Evolutionary conservation across 37 sponge, comb jelly and placozoan genomes (phyloP), one percentile per base, ranked within the genome.

Genomic region (Ephydatia muelleri): DNA sequence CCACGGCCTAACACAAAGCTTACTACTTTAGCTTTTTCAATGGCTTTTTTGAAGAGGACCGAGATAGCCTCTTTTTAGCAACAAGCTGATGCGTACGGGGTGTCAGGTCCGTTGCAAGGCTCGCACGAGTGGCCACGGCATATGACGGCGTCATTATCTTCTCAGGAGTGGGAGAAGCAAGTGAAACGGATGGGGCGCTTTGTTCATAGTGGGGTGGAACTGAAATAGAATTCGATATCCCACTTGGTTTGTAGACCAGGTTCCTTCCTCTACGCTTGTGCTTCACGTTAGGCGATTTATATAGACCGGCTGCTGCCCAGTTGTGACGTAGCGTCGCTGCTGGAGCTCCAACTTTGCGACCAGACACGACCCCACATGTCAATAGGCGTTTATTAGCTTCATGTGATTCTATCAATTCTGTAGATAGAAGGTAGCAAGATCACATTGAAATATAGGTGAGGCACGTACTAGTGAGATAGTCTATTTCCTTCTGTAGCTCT

Each of bases 381-480:
- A 65, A 34, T 49, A 34, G 65, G 28, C 27, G 26, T 1, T 79
- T 39, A 0, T 65, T 79, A 28, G 80, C 67, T 48, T 79, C 64
- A 34, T 79, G 87, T 0, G 75, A 69, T 39, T 79, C 75, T 35
- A 86, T 86, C 73, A 86, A 76, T n/a, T 64, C 87, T 86, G 30
- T 32, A 48, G 77, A 30, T 36, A 19, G 0, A 16, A 27, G 5
- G 57, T 68, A 33, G 32, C 13, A 26, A 34, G 8, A 34, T 30
- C 30, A 71, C 31, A 71, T 28, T 14, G 21, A 29, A 68, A 68
- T 71, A 33, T 9, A 34, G 27, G 2, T 32, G 32, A 78, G 5
- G n/a, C 16, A 83, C 89, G 84, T 34, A 90, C 90, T 81, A 0
- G 86, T 90, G 16, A 90, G 90, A 37, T 90, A 90, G 13, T 68